phyloP scores from a whole-genome alignment of 2,113 vertebrate genomes.

The Saccopteryx bilineata region DNA sequence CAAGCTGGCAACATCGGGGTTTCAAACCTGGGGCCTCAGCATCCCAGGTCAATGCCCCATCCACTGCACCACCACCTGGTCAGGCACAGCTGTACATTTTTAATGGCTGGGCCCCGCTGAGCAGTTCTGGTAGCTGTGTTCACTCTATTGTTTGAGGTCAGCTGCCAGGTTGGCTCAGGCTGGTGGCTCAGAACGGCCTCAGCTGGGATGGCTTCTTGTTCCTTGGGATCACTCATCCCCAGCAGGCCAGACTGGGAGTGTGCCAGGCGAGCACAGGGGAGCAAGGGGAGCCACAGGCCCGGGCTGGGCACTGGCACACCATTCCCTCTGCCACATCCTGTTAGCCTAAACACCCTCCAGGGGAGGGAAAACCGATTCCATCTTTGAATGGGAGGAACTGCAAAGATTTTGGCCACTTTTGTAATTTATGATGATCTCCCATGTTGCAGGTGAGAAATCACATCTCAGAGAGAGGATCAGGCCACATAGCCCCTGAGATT shows the following conservation, averaged over 20 bases:
- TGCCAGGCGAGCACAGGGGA: background rate
- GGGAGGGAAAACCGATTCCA: background rate
- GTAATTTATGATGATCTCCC: background rate
- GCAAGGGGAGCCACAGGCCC: background rate
- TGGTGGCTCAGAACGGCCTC: background rate
- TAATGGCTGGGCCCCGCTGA: background rate
- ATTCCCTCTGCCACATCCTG: background rate
- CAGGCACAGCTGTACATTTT: background rate
- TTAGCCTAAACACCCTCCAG: background rate
- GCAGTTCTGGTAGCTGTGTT: background rate
- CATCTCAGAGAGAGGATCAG: background rate
- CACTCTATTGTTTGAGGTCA: background rate
- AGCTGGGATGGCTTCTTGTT: background rate
- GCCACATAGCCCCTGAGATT: background rate
- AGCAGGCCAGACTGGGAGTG: background rate
- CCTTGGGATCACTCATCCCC: too few relatives aligned
- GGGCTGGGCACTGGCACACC: background rate
- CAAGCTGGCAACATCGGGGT: too few relatives aligned
- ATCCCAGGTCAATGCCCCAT: background rate
- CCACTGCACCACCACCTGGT: background rate
- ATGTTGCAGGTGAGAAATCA: background rate
- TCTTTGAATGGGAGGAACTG: background rate
- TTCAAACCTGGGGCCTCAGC: background rate
- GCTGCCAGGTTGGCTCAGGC: background rate
- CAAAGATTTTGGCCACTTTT: background rate